These are phyloP conservation scores for Diplodus puntazzo DNA, from an alignment of 2,797 vertebrate species.

Conservation along the genomic window DNA sequence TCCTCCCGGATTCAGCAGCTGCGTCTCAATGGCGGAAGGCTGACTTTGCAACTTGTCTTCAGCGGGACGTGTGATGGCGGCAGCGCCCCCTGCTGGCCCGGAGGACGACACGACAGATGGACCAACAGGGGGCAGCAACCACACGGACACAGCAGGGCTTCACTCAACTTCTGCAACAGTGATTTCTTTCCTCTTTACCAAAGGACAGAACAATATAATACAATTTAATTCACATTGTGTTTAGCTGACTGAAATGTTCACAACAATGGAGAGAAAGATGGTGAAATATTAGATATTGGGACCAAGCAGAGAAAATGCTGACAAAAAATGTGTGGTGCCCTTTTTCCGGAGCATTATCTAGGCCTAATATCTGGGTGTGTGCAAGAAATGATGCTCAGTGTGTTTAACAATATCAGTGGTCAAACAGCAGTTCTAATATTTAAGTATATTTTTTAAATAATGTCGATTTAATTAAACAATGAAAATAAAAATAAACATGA, in stretches of 20 bases:
- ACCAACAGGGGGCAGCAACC: constrained; percentile 67
- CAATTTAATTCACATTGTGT: too few relatives aligned
- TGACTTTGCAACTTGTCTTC: rapidly evolving
- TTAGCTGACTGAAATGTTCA: too few relatives aligned
- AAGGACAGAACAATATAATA: not conserved
- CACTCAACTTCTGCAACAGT: not conserved
- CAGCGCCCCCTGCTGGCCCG: constrained; percentile 68
- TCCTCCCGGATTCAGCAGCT: rapidly evolving
- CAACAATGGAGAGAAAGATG: not conserved
- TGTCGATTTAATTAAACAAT: not conserved
- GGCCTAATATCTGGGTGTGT: too few relatives aligned
- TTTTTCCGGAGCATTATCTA: too few relatives aligned
- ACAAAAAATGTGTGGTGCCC: not conserved
- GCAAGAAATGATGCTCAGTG: not conserved
- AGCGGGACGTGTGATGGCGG: rapidly evolving
- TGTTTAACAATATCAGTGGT: not conserved
- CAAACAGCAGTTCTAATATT: not conserved
- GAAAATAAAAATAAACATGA: too few relatives aligned
- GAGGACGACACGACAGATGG: not conserved
- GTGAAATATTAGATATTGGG: not conserved
- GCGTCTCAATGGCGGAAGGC: not conserved
- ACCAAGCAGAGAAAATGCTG: not conserved
- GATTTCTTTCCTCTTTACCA: not conserved
- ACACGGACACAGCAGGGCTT: not conserved
- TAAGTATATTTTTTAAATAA: not conserved